A percentile compares a stretch with the other conserved stretches of the same genome.
Conservation (phyloP, 30 jellyfish, hydroid and myxozoan species). For the Sanderia malayensis region DNA sequence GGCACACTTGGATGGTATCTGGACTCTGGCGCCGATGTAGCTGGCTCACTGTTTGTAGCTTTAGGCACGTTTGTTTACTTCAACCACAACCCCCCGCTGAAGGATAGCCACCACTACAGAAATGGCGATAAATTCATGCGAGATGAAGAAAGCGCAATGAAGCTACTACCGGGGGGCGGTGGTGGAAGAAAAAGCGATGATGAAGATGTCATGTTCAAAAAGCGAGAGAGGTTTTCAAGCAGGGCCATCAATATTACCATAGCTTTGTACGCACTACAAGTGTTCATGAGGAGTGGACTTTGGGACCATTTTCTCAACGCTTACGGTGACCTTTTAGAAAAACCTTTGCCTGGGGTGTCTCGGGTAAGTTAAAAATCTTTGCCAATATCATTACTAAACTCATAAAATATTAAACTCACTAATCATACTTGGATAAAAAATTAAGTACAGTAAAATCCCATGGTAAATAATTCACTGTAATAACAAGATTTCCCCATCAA, state of each 20-base stretch:
- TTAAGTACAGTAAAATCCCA: no score
- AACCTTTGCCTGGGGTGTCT: slow-evolving; percentile 65
- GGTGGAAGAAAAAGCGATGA: slow-evolving; percentile 74
- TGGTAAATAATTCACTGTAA: no score
- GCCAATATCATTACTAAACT: no score
- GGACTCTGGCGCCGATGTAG: slow-evolving; percentile 86
- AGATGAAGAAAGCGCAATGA: slow-evolving; percentile 80
- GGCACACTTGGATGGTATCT: slow-evolving; percentile 88
- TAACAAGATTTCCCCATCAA: no score
- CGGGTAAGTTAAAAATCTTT: slow-evolving; percentile 75
- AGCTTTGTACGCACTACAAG: slow-evolving; percentile 64
- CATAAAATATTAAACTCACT: no score
- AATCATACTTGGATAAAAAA: no score
- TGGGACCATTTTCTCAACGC: slow-evolving; percentile 91
- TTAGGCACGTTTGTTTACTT: slow-evolving; percentile 47
- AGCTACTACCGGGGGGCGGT: slow-evolving; percentile 71
- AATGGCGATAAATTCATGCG: slow-evolving; percentile 14
- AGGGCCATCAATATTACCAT: slow-evolving; percentile 72
- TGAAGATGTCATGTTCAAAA: slow-evolving; percentile 32
- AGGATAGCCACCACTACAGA: slow-evolving; percentile 23
- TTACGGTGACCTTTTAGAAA: slow-evolving; percentile 58
- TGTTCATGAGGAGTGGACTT: slow-evolving; percentile 72
- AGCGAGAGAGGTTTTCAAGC: slow-evolving; percentile 52
- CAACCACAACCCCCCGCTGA: slow-evolving; percentile 73
- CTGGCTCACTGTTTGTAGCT: slow-evolving; percentile 72